A percentile compares a stretch with the other conserved stretches of the same genome.
These are phyloP conservation scores for Eristalis tenax DNA, from an alignment of 2,888 invertebrate genomes.

Conservation along the genomic window DNA sequence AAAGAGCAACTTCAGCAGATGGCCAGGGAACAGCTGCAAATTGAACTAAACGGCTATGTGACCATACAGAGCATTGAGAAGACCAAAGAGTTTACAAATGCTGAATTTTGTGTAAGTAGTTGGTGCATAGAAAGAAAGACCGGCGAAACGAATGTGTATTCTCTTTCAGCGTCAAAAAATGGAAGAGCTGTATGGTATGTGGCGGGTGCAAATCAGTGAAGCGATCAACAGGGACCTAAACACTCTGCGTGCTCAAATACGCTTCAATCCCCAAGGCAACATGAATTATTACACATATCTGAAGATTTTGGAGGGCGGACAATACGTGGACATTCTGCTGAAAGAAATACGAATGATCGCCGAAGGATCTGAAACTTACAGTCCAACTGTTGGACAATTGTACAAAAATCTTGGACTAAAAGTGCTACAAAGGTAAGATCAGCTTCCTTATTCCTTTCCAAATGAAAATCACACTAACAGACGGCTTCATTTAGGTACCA, in stretches of 20 bases:
- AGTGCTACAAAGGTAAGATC: slow-evolving; percentile 83
- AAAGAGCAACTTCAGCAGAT: slow-evolving; percentile 83
- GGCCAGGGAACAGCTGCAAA: slow-evolving; percentile 85
- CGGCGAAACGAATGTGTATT: not conserved
- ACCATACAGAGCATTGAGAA: slow-evolving; percentile 86
- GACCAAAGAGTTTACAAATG: slow-evolving; percentile 78
- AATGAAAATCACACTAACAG: too few species aligned
- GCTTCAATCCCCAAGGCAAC: slow-evolving; percentile 82
- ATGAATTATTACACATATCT: slow-evolving; percentile 88
- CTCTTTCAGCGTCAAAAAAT: slow-evolving; percentile 85
- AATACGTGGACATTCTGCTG: slow-evolving; percentile 85
- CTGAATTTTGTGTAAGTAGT: slow-evolving; percentile 81
- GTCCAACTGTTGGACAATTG: slow-evolving; percentile 86
- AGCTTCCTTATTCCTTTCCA: too few species aligned
- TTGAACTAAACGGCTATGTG: slow-evolving; percentile 86
- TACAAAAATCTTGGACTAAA: slow-evolving; percentile 86
- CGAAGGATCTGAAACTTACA: slow-evolving; percentile 90
- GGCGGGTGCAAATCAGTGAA: slow-evolving; percentile 85
- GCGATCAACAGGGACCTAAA: slow-evolving; percentile 88
- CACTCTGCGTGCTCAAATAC: slow-evolving; percentile 84
- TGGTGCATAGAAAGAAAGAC: not conserved
- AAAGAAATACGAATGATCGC: slow-evolving; percentile 87
- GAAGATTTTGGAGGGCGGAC: slow-evolving; percentile 83
- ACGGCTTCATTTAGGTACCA: slow-evolving; percentile 82
- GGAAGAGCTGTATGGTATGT: slow-evolving; percentile 84